Evolutionary conservation across 2,797 vertebrate genomes (phyloP).

Genomic region (Megalops cyprinoides): DNA sequence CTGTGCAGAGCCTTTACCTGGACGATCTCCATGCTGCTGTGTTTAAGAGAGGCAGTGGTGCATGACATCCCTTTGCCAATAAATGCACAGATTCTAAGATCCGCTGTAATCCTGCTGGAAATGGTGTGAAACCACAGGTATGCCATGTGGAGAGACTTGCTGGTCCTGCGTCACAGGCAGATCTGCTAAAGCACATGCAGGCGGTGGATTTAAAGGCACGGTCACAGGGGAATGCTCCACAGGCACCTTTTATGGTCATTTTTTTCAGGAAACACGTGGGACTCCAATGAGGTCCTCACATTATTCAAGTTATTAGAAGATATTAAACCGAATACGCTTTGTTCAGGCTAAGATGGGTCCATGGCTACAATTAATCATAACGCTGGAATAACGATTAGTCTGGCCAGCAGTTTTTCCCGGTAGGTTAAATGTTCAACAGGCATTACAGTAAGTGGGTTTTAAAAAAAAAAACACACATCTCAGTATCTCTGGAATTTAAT

Average conservation of each 20-base stretch:
- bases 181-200: background rate
- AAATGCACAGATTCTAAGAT: conserved; percentile 26
- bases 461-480: too few species aligned
- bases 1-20: conserved; percentile 50
- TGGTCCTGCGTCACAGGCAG: background rate
- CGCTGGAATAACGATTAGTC: background rate
- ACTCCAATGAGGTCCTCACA: background rate
- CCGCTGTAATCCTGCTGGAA: conserved; percentile 44
- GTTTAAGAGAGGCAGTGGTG: conserved; percentile 47
- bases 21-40: conserved; percentile 48
- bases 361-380: conserved; percentile 8
- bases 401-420: background rate
- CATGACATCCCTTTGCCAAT: conserved; percentile 42
- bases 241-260: too few species aligned
- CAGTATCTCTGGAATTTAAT: background rate
- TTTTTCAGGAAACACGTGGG: background rate
- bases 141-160: background rate
- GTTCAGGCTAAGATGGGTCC: background rate
- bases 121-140: background rate
- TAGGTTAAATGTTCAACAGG: conserved; percentile 9
- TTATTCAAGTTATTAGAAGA: background rate
- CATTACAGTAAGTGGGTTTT: background rate
- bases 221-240: too few species aligned
- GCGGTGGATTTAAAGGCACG: background rate
- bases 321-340: background rate